Evolutionary conservation across 2,113 vertebrate species (phyloP).

Genomic region (Macaca mulatta): DNA sequence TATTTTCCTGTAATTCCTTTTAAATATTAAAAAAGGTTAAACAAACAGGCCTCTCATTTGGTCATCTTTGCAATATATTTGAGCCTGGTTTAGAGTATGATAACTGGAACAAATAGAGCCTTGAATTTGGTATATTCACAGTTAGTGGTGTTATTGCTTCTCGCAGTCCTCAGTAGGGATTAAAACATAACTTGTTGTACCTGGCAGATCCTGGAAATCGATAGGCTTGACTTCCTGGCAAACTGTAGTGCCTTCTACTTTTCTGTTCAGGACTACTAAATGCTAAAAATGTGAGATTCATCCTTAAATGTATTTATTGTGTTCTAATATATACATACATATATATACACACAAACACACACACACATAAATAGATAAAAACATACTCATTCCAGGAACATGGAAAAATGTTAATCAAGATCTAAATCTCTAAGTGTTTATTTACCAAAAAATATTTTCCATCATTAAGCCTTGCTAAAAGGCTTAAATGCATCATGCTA

Average conservation of each 20-base stretch:
- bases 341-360: neutral
- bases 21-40: neutral
- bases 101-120: neutral
- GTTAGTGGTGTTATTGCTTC: neutral
- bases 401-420: neutral
- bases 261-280: neutral
- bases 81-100: neutral
- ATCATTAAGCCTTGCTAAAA: neutral
- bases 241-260: neutral
- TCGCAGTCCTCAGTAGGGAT: neutral
- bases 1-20: neutral
- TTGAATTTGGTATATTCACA: neutral
- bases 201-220: neutral
- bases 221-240: neutral
- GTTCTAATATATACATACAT: neutral
- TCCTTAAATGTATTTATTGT: neutral
- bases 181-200: neutral
- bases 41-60: neutral
- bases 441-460: neutral
- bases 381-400: neutral
- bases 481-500: no score
- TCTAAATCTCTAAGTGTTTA: neutral
- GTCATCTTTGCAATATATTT: neutral
- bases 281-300: neutral
- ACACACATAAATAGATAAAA: neutral